phyloP scores from a whole-genome alignment of 2,888 invertebrate genomes.

The Lucinisca nassula region DNA sequence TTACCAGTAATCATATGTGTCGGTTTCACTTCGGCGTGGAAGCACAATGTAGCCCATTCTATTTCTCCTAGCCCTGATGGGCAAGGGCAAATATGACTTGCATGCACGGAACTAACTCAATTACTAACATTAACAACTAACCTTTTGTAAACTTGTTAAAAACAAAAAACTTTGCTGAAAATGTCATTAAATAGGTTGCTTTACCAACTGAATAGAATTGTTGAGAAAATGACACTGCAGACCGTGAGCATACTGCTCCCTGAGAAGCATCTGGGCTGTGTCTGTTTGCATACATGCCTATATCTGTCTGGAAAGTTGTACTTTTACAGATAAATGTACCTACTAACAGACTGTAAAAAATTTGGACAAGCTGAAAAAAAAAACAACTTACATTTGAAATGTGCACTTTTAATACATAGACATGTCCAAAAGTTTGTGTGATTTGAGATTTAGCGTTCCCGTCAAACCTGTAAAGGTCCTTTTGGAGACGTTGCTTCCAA shows the following conservation, averaged over 20 bases:
- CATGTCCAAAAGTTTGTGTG: too few species aligned
- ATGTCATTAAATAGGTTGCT: neutral
- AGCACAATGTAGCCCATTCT: too few species aligned
- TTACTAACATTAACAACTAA: neutral
- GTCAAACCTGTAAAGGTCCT: too few species aligned
- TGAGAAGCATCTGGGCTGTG: neutral
- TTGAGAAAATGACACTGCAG: neutral
- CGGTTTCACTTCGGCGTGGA: too few species aligned
- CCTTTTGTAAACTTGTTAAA: too few species aligned
- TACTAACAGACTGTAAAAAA: neutral
- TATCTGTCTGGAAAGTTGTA: neutral
- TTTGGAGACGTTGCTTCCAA: too few species aligned
- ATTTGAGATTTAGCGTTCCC: too few species aligned
- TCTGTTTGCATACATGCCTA: neutral
- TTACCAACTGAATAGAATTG: neutral
- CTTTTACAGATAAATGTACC: neutral
- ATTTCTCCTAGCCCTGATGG: too few species aligned
- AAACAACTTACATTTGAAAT: neutral
- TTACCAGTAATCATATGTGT: too few species aligned
- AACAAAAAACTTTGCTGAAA: neutral
- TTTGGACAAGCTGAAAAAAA: neutral
- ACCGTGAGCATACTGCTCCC: neutral
- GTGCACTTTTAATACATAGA: neutral
- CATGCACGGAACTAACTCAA: neutral
- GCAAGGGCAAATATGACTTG: too few species aligned